Base-by-base conservation (phyloP, 2,797 vertebrate genomes). In the Alectoris magna region DNA sequence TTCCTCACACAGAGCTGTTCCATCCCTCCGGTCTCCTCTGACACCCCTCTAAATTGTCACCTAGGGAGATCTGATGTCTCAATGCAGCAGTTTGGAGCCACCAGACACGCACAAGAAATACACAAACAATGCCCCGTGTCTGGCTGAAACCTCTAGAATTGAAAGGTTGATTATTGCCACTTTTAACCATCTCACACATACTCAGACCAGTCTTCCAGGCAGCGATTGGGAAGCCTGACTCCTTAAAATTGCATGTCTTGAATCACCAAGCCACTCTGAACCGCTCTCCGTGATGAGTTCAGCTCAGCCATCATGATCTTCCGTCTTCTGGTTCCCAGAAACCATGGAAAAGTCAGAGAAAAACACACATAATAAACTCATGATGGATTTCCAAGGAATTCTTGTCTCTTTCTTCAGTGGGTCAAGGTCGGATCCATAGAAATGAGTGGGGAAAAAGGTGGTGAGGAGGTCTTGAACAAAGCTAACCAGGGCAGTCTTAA, bases 31-130 rank as follows among this genome's bases (percentile, higher is more conserved):
- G 51, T 74, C n/a, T 67, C 68, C 55, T 60, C 60, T 1, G 8
- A 49, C 56, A 46, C 16, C 41, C 56, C 63, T 60, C 46, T 67
- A 13, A 67, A 48, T 43, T 19, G 14, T 59, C 10, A 3, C 15
- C 15, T n/a, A n/a, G 59, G 13, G 27, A 44, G 34, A 55, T 55
- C 17, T 1, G 5, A 21, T 39, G 38, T 53, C 81, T 22, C 64
- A 49, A 44, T 49, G 43, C 14, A 58, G 76, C 68, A 71, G 29
- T 31, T n/a, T 17, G 29, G 39, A 79, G 51, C 36, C 43, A 38
- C 0, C 0, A 48, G 46, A 17, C 1, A 0, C 24, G 6, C 0
- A 0, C 2, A n/a, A 68, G 80, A 63, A 68, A 27, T 64, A 24
- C 55, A n/a, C 31, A 19, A n/a, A 22, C 44, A 58, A 31, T 1